These are phyloP conservation scores for Pomatostomus ruficeps DNA, from an alignment of 2,113 vertebrate species.

Conservation along the genomic window DNA sequence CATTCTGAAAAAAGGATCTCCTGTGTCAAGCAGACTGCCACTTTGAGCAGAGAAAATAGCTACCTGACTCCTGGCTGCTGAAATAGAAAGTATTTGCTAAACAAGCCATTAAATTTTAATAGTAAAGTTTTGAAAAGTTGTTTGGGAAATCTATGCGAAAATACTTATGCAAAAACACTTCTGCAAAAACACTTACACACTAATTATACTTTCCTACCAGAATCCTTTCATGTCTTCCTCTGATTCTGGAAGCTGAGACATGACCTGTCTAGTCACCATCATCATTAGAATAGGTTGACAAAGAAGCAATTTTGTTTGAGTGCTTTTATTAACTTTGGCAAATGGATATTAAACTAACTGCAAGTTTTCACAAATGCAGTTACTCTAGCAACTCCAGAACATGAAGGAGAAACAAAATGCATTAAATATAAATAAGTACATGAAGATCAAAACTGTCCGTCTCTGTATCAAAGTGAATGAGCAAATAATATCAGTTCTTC, in stretches of 20 bases:
- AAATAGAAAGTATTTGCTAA: constrained; percentile 56
- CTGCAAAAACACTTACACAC: background rate
- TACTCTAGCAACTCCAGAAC: constrained; percentile 34
- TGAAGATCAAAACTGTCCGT: background rate
- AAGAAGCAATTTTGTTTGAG: constrained; percentile 31
- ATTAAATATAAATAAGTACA: constrained; percentile 33
- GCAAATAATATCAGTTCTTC: background rate
- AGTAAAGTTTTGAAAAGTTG: constrained; percentile 34
- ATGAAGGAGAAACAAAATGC: constrained; percentile 44
- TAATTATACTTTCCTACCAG: background rate
- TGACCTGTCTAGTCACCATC: background rate
- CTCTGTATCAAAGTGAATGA: background rate
- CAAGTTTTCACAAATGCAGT: constrained; percentile 20
- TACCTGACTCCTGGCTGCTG: background rate
- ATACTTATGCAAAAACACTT: background rate
- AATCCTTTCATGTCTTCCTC: background rate
- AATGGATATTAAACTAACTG: constrained; percentile 21
- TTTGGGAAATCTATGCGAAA: constrained; percentile 13
- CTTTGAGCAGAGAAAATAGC: constrained; percentile 7
- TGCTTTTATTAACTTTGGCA: constrained; percentile 28
- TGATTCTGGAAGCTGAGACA: background rate
- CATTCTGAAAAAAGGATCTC: background rate
- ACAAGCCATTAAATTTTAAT: constrained; percentile 44
- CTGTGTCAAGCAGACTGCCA: background rate
- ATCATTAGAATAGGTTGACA: constrained; percentile 12